These are phyloP conservation scores for Bombus affinis DNA, from an alignment of 1,140 invertebrate genomes.

Conservation along the genomic window DNA sequence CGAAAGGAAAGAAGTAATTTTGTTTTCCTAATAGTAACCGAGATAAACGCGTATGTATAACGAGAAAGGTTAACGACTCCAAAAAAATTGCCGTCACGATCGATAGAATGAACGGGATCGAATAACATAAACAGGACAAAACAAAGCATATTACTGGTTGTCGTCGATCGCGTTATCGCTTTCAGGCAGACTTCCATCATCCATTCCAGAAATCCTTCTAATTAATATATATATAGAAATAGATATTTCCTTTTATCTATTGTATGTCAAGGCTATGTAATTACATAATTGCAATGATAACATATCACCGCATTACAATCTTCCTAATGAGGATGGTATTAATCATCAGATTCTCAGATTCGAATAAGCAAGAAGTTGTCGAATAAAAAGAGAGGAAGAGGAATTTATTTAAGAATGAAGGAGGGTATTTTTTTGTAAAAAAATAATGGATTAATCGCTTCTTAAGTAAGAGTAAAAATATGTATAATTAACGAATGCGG, in stretches of 20 bases:
- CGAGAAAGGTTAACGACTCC: conserved; percentile 8
- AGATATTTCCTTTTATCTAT: background rate
- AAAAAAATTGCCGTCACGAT: background rate
- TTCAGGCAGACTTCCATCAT: background rate
- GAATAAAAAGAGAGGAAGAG: background rate
- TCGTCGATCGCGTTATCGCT: background rate
- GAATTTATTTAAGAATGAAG: background rate
- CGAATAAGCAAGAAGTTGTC: background rate
- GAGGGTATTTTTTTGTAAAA: background rate
- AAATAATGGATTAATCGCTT: background rate
- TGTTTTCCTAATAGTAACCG: background rate
- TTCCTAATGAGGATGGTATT: background rate
- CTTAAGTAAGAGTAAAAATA: background rate
- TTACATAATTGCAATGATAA: background rate
- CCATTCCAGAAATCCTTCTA: background rate
- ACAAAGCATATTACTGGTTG: background rate
- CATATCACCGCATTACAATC: background rate
- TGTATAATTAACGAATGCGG: background rate
- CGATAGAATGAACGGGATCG: background rate
- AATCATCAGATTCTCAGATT: background rate
- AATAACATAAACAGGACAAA: background rate
- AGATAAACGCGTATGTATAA: no score
- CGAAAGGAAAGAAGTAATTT: background rate
- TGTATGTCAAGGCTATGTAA: background rate
- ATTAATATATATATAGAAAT: background rate